Percentiles rank a stretch among this genome's conserved stretches.
Conservation (phyloP, 2,797 vertebrate genomes). For the Melanitta fusca region DNA sequence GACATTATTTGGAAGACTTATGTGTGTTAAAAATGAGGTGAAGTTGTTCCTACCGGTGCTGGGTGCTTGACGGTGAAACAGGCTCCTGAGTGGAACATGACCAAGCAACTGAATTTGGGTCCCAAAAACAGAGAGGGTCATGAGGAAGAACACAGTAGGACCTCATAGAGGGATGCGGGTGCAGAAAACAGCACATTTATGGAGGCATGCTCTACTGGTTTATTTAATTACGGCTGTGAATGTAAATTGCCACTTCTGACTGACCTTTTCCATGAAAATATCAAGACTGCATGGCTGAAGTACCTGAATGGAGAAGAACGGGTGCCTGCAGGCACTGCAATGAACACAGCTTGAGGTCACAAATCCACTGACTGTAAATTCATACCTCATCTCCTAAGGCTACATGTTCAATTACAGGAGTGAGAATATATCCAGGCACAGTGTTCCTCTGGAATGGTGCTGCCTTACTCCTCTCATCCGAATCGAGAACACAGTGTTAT, state of each 20-base stretch:
- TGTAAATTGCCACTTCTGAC: neutral
- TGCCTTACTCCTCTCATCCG: neutral
- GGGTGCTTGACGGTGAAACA: neutral
- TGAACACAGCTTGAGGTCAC: neutral
- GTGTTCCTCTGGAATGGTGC: neutral
- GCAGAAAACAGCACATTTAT: neutral
- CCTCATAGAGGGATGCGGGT: neutral
- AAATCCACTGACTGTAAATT: slow-evolving; percentile 14
- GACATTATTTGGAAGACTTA: neutral
- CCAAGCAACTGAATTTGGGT: neutral
- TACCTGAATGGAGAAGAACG: neutral
- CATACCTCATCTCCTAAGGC: neutral
- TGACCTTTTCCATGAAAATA: neutral
- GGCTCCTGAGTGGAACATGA: neutral
- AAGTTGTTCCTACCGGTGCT: neutral
- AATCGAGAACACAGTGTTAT: neutral
- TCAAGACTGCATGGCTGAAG: neutral
- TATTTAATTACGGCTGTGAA: neutral
- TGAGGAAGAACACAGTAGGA: neutral
- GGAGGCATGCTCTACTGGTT: neutral
- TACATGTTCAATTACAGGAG: neutral
- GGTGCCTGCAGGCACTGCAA: neutral
- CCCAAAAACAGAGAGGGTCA: neutral
- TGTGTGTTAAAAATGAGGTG: neutral
- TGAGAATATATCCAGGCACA: slow-evolving; percentile 12